phyloP scores from a whole-genome alignment of 2,797 vertebrate species.

The Phataginus tricuspis region DNA sequence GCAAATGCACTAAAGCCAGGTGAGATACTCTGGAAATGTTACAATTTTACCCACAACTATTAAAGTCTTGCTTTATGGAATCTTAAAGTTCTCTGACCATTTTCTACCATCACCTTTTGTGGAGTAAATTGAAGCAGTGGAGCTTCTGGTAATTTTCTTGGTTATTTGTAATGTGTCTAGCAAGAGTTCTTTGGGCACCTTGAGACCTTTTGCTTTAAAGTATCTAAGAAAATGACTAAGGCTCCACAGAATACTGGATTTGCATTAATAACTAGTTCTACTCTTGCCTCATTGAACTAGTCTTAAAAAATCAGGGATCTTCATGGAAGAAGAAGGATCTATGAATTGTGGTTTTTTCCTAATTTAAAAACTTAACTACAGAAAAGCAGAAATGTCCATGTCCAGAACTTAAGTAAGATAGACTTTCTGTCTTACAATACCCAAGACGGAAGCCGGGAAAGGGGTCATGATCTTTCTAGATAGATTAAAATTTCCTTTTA shows the following conservation, averaged over 20 bases:
- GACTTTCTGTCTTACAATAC: not conserved
- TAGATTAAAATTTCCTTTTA: not conserved
- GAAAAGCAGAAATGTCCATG: constrained; percentile 20
- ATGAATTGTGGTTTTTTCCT: not conserved
- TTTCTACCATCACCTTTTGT: not conserved
- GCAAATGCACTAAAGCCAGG: no score
- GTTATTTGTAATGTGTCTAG: not conserved
- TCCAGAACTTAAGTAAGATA: not conserved
- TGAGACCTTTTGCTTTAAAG: not conserved
- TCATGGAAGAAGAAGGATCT: not conserved
- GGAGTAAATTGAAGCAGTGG: not conserved
- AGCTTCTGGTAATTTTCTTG: not conserved
- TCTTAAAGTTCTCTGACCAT: constrained; percentile 23
- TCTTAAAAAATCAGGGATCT: constrained; percentile 34
- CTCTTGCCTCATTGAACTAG: not conserved
- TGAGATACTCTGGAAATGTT: no score
- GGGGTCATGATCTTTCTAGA: not conserved
- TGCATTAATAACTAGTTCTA: not conserved
- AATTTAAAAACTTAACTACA: constrained; percentile 17
- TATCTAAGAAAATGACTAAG: not conserved
- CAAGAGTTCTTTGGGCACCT: not conserved
- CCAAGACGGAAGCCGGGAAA: not conserved
- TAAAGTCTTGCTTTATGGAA: not conserved
- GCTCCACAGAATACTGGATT: not conserved
- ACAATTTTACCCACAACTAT: no score